Base-by-base conservation (phyloP, 2,888 invertebrate species). In the Apoda limacodes region DNA sequence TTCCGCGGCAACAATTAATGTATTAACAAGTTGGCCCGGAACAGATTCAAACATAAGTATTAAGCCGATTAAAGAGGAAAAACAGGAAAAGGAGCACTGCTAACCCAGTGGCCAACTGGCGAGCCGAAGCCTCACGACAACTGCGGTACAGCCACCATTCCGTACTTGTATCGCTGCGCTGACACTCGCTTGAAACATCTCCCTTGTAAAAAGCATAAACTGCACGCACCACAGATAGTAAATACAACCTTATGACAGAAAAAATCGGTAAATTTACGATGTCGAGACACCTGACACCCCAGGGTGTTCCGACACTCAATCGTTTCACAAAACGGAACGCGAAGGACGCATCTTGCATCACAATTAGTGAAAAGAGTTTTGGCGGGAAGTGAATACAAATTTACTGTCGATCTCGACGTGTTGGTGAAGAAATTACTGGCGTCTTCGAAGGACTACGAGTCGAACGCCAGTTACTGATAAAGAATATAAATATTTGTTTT, bases 61-160 rank as follows among this genome's bases (percentile, higher is more conserved):
- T 17, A 17, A 7, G 5, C 7, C 5, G 17, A 7, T 75, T 70
- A 71, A 60, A 64, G 66, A 59, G 58, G 60, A 58, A 46, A 56
- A 62, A 66, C 76, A 74, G 75, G 78, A 76, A 78, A 74, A 75
- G 71, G 75, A 71, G 61, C 17, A 17, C 69, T 63, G 74, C 63
- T 80, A 76, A 78, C 80, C 78, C 67, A 78, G 74, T 80, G 75
- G 76, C 76, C 78, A 75, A 80, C 74, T 78, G 65, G 58, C 71
- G 61, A 64, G 57, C 50, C 67, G 55, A 59, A 66, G 58, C 62
- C 68, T 62, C 55, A 48, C 65, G 67, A 65, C 62, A 67, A 68
- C 61, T 56, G 52, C 56, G 60, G 53, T 45, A 61, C 52, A 55
- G 66, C 54, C 68, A 58, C 60, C 78, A 76, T 71, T 75, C 74